These are phyloP conservation scores for Sphyrna mokarran DNA, from an alignment of 2,113 vertebrate species.

Conservation along the genomic window DNA sequence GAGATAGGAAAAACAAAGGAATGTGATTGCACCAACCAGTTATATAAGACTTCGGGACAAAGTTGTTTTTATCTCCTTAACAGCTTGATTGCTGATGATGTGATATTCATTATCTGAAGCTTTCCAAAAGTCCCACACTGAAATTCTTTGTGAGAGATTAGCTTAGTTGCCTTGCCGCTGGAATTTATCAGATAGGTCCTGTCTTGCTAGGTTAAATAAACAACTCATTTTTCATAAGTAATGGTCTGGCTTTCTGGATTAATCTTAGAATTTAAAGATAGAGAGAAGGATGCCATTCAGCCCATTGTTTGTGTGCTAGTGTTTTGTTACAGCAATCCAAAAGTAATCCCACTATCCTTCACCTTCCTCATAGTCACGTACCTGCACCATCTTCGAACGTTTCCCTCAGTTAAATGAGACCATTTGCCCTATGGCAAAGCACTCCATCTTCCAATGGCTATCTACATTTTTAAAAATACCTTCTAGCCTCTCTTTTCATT, in stretches of 20 bases:
- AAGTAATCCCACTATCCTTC: not conserved
- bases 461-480: not conserved
- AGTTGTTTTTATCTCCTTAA: too few relatives aligned
- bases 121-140: not conserved
- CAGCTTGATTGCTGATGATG: too few relatives aligned
- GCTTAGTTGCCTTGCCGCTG: not conserved
- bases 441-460: not conserved
- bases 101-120: too few relatives aligned
- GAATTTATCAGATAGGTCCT: too few relatives aligned
- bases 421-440: not conserved
- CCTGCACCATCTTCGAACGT: not conserved
- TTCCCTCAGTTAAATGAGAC: not conserved
- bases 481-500: not conserved
- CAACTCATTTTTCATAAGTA: not conserved
- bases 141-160: not conserved
- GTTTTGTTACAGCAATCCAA: not conserved
- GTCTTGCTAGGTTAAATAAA: not conserved
- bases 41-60: too few relatives aligned
- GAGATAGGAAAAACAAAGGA: too few relatives aligned
- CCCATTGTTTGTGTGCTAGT: not conserved
- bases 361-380: not conserved
- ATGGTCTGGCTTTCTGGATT: not conserved
- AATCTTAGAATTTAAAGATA: not conserved
- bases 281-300: not conserved
- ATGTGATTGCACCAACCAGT: too few relatives aligned